A percentile compares a stretch with the other conserved stretches of the same genome.
Evolutionary conservation across 2,888 invertebrate genomes (phyloP).

Genomic region (Scaptomyza polygonia): DNA sequence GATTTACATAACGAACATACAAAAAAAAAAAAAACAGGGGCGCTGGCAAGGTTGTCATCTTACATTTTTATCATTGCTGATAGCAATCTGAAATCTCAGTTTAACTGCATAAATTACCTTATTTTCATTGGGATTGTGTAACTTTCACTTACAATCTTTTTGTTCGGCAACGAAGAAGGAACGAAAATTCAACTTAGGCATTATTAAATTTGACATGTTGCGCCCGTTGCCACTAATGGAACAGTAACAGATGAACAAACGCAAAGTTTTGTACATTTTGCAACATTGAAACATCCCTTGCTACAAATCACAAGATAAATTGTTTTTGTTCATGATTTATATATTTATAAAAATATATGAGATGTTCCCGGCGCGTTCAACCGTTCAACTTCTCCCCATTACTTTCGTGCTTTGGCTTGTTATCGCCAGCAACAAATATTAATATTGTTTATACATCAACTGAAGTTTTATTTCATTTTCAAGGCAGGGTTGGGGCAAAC

Average conservation of each 20-base stretch:
- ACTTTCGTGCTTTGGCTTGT: conserved; percentile 41
- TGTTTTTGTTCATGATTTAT: conserved; percentile 79
- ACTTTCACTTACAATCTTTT: conserved; percentile 43
- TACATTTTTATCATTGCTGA: conserved; percentile 40
- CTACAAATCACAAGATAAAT: conserved; percentile 78
- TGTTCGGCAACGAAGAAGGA: conserved; percentile 13
- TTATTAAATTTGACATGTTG: conserved; percentile 78
- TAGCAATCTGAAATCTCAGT: conserved; percentile 52
- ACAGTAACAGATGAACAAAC: conserved; percentile 51
- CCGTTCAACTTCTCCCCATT: conserved; percentile 11
- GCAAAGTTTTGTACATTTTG: conserved; percentile 47
- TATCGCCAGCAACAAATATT: conserved; percentile 72
- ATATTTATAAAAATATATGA: conserved; percentile 62
- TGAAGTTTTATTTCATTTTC: conserved; percentile 62
- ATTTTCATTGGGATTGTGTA: conserved; percentile 23
- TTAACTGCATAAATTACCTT: conserved; percentile 49
- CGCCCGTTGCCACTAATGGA: conserved; percentile 38
- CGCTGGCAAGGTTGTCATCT: background rate
- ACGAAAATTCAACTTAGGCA: conserved; percentile 38
- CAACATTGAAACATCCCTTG: conserved; percentile 54
- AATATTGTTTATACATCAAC: conserved; percentile 66
- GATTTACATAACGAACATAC: conserved; percentile 55
- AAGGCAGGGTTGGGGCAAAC: conserved; percentile 13
- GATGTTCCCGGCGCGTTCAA: conserved; percentile 34
- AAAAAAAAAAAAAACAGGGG: conserved; percentile 6